These are phyloP conservation scores for Scaptomyza parva DNA, from an alignment of 2,888 invertebrate species.

Conservation along the genomic window DNA sequence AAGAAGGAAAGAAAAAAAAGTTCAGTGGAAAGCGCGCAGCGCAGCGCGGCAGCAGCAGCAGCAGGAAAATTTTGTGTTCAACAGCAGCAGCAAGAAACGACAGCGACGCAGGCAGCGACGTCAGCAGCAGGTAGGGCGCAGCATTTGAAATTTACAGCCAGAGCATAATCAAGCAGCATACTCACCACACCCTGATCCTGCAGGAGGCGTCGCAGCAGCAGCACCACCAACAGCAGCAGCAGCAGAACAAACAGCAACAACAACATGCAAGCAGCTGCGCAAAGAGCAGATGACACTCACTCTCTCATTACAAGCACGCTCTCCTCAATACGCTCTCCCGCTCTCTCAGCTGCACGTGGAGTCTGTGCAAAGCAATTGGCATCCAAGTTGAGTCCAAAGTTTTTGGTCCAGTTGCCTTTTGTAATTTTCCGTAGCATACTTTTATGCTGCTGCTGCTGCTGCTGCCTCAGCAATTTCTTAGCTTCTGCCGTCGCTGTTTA, in stretches of 20 bases:
- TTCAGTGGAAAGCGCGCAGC: constrained; percentile 46
- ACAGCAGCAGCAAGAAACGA: constrained; percentile 20
- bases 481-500: constrained; percentile 42
- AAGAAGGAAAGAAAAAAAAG: constrained; percentile 35
- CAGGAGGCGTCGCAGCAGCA: constrained; percentile 45
- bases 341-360: constrained; percentile 42
- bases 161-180: constrained; percentile 62
- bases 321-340: neutral
- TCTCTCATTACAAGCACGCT: constrained; percentile 1
- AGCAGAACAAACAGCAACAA: constrained; percentile 37
- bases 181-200: constrained; percentile 84
- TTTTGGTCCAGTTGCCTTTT: constrained; percentile 65
- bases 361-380: constrained; percentile 61
- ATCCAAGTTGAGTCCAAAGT: constrained; percentile 53
- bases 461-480: constrained; percentile 70
- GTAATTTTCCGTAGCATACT: constrained; percentile 71
- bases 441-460: constrained; percentile 57
- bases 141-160: constrained; percentile 59
- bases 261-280: constrained; percentile 56
- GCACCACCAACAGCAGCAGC: constrained; percentile 30
- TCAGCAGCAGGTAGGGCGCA: constrained; percentile 70
- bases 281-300: constrained; percentile 32
- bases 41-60: constrained; percentile 25
- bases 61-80: constrained; percentile 34
- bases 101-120: constrained; percentile 51